Conservation (phyloP, 1,140 invertebrate genomes). For the Marisa cornuarietis region DNA sequence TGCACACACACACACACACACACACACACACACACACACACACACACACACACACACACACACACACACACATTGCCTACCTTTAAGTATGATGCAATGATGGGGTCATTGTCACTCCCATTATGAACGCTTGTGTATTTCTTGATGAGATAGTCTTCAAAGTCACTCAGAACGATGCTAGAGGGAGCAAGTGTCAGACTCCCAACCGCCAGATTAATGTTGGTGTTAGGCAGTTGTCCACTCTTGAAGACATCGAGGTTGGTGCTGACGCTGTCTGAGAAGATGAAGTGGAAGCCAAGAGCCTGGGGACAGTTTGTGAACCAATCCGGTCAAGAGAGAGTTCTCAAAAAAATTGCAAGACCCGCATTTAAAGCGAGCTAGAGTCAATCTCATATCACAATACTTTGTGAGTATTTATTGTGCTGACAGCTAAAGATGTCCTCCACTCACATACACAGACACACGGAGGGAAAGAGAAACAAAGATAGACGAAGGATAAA, state of each 20-base stretch:
- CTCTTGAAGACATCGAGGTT: constrained; percentile 23
- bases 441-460: too few species aligned
- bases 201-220: constrained; percentile 19
- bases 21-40: too few species aligned
- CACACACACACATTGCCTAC: background rate
- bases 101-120: background rate
- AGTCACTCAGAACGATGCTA: constrained; percentile 25
- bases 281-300: constrained; percentile 38
- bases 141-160: constrained; percentile 27
- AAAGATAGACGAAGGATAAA: too few species aligned
- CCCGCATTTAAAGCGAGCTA: too few species aligned
- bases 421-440: too few species aligned
- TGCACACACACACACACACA: too few species aligned
- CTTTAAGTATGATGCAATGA: constrained; percentile 23
- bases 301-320: constrained; percentile 11
- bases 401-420: too few species aligned
- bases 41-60: too few species aligned
- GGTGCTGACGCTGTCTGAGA: constrained; percentile 43
- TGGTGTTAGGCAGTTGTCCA: background rate
- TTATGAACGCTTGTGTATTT: constrained; percentile 26
- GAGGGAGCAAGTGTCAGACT: constrained; percentile 34
- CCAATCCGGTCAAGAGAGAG: too few species aligned
- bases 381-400: too few species aligned
- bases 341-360: too few species aligned
- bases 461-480: too few species aligned